Evolutionary conservation across 2,113 vertebrate genomes (phyloP), one percentile per base, ranked within the genome.

Genomic region (Anguilla rostrata): DNA sequence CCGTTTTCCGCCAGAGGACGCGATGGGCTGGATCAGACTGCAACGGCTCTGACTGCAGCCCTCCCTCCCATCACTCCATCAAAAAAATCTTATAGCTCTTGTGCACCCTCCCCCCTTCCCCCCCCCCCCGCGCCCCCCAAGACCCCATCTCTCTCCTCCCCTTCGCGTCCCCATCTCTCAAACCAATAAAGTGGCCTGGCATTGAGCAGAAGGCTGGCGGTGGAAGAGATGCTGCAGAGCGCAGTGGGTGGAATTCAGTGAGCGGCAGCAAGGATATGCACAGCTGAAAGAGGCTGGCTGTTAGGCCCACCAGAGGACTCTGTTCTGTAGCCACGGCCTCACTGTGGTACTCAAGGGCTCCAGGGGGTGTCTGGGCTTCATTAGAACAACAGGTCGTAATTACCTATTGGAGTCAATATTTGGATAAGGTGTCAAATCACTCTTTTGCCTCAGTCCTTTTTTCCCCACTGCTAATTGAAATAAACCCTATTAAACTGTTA

Each of bases 1-100:
- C 39, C 82, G 26, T 78, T 60, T 87, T 87, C 83, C 60, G 57
- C 53, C 86, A 87, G 46, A 49, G 46, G 86, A 78, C 15, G 75
- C 82, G n/a, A 49, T 78, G 63, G 81, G 81, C 60, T 46, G 63
- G 39, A 56, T 87, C 86, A 60, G 49, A 78, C 29, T 60, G 29
- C 18, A 82, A 80, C 53, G 82, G 71, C 49, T 75, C 63, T 63
- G 39, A 78, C 43, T 11, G 34, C 71, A 78, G 9, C 66, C 86
- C 78, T 83, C 49, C 63, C 43, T 83, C 80, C 63, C 8, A 26
- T 46, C 60, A 3, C 46, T 83, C 46, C 22, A 15, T 85, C 75
- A 79, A 80, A 57, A 43, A 22, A 39, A 22, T 5, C 8, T 14
- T 26, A 81, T 26, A 81, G 22, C 46, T 22, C 5, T 20, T 14